Evolutionary conservation across 2,888 invertebrate genomes (phyloP).

Genomic region (Drosophila subquinaria): DNA sequence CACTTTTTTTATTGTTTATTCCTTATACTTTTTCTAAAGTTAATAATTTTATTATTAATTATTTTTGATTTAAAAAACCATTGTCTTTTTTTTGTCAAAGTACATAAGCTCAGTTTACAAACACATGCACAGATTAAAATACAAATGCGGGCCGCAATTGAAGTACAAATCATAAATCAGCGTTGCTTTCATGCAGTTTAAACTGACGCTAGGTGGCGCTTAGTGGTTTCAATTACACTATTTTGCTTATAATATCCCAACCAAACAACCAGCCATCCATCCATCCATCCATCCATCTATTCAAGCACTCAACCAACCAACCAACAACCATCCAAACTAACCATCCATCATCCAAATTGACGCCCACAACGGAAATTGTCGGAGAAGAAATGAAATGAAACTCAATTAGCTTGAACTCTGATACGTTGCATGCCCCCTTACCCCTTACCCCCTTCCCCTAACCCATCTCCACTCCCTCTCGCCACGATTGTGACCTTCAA

Average conservation of each 20-base stretch:
- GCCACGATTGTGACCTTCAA: constrained; percentile 17
- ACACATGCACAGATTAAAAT: constrained; percentile 5
- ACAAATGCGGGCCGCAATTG: constrained; percentile 13
- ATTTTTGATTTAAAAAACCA: not conserved
- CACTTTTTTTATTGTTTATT: too few species aligned
- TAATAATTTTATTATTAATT: too few species aligned
- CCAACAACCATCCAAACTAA: constrained; percentile 1
- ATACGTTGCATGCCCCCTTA: not conserved
- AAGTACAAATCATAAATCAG: constrained; percentile 24
- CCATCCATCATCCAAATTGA: constrained; percentile 51
- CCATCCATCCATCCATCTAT: not conserved
- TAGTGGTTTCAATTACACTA: constrained; percentile 55
- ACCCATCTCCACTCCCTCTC: not conserved
- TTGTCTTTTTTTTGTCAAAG: not conserved
- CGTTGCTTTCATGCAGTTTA: constrained; percentile 32
- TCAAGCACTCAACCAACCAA: not conserved
- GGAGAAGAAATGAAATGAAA: constrained; percentile 41
- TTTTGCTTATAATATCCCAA: constrained; percentile 2
- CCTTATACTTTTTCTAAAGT: too few species aligned
- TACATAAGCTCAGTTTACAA: constrained; percentile 1
- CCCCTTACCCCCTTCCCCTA: not conserved
- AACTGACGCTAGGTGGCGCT: constrained; percentile 57
- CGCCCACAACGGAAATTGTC: constrained; percentile 58
- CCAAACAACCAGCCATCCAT: not conserved
- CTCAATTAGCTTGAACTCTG: constrained; percentile 55